Conservation (phyloP, 2,113 vertebrate genomes). For the Heloderma charlesbogerti region DNA sequence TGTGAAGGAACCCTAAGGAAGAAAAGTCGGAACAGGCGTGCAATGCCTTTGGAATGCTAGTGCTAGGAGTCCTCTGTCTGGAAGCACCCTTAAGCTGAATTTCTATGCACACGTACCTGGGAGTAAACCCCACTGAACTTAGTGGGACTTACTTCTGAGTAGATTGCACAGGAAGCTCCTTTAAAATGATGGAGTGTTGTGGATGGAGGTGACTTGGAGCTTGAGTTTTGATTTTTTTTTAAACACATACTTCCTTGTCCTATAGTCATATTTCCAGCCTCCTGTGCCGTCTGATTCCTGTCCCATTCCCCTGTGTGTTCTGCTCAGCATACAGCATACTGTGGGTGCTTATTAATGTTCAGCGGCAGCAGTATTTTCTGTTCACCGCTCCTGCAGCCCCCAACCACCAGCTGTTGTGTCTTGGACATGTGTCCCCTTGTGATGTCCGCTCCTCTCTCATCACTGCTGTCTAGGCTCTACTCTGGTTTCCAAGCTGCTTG, state of each 20-base stretch:
- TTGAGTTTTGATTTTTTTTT: neutral
- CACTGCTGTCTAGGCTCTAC: neutral
- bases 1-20: too few species aligned
- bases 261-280: neutral
- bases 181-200: neutral
- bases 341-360: neutral
- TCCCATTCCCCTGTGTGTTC: neutral
- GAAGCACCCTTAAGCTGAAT: too few species aligned
- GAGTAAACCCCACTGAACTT: neutral
- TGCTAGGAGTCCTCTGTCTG: too few species aligned
- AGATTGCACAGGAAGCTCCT: neutral
- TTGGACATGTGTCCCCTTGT: neutral
- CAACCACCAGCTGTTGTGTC: slow-evolving; percentile 1
- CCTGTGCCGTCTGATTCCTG: too few species aligned
- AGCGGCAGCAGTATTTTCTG: neutral
- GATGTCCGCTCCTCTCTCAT: neutral
- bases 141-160: neutral
- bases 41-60: too few species aligned
- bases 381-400: neutral
- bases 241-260: too few species aligned
- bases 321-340: neutral
- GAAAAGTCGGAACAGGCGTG: too few species aligned
- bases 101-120: neutral
- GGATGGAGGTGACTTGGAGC: neutral
- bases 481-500: slow-evolving; percentile 25